Evolutionary conservation across 2,888 invertebrate genomes (phyloP).

Genomic region (Stenolophus ochropezus): DNA sequence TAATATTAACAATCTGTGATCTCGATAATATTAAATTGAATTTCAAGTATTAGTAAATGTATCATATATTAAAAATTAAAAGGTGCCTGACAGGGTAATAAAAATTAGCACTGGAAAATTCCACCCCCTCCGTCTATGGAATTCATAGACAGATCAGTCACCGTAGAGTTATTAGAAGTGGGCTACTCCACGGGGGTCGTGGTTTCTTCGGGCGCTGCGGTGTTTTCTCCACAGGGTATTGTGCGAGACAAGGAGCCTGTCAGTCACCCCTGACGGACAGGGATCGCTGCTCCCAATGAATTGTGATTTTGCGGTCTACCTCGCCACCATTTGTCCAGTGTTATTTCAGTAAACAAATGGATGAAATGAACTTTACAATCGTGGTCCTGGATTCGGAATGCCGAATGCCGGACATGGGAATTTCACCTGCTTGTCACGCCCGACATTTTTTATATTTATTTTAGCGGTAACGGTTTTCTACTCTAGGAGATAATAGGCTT

Average conservation of each 20-base stretch:
- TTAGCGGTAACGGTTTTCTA: conserved; percentile 32
- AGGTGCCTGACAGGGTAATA: neutral
- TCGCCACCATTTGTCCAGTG: conserved; percentile 21
- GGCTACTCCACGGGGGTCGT: conserved; percentile 23
- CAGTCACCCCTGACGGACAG: conserved; percentile 13
- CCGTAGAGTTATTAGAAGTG: conserved; percentile 5
- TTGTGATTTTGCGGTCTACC: conserved; percentile 25
- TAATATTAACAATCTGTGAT: too few relatives aligned
- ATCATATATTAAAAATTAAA: too few relatives aligned
- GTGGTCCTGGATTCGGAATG: conserved; percentile 31
- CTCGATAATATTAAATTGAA: too few relatives aligned
- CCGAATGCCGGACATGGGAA: conserved; percentile 5
- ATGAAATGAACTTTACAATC: conserved; percentile 35
- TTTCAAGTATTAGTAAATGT: too few relatives aligned
- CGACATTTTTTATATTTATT: conserved; percentile 41
- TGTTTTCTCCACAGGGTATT: conserved; percentile 43
- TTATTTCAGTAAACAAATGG: conserved; percentile 47
- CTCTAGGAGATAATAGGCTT: neutral
- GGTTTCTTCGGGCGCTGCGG: conserved; percentile 16
- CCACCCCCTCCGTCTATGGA: neutral
- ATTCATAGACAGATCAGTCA: too few relatives aligned
- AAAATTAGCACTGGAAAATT: neutral
- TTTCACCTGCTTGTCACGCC: conserved; percentile 28
- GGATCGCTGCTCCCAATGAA: neutral
- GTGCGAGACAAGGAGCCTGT: conserved; percentile 30